A percentile compares a stretch with the other conserved stretches of the same genome.
phyloP scores from a whole-genome alignment of 92 coral and sea anemone species.

The Palythoa caribaeorum region DNA sequence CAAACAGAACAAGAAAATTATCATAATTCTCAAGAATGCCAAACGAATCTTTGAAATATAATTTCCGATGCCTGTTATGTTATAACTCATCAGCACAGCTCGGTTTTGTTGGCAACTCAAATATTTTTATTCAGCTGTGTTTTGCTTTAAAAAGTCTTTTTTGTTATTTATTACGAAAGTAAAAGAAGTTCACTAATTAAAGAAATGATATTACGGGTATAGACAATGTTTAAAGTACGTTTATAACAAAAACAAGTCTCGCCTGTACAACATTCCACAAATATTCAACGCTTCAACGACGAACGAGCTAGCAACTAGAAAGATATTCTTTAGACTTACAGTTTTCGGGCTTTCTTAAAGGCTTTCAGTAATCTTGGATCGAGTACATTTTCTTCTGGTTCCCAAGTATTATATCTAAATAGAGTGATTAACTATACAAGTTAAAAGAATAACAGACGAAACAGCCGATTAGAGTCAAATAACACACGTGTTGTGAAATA shows the following conservation, averaged over 20 bases:
- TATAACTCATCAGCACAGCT: slow-evolving; percentile 7
- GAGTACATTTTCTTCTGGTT: slow-evolving; percentile 97
- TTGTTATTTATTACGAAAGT: neutral
- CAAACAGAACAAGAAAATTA: slow-evolving; percentile 46
- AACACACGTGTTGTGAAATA: slow-evolving; percentile 39
- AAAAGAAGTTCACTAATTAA: neutral
- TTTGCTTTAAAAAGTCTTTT: slow-evolving; percentile 15
- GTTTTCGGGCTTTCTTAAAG: slow-evolving; percentile 66
- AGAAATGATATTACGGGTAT: neutral
- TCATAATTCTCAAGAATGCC: slow-evolving; percentile 30
- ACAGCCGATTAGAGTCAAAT: neutral
- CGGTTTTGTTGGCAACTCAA: slow-evolving; percentile 39
- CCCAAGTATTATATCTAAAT: slow-evolving; percentile 96
- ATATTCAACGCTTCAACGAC: slow-evolving; percentile 51
- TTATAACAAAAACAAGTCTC: slow-evolving; percentile 29
- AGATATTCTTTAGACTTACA: slow-evolving; percentile 24
- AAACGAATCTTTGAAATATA: slow-evolving; percentile 28
- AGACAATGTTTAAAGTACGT: slow-evolving; percentile 8
- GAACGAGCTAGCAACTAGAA: slow-evolving; percentile 24
- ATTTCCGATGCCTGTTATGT: slow-evolving; percentile 17
- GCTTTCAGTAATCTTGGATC: slow-evolving; percentile 95
- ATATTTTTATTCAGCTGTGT: slow-evolving; percentile 39
- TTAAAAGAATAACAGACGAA: slow-evolving; percentile 23
- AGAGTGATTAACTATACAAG: slow-evolving; percentile 31
- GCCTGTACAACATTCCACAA: slow-evolving; percentile 48